Evolutionary conservation across 2,113 vertebrate genomes (phyloP), one percentile per base, ranked within the genome.

Genomic region (Bolborhynchus lineola): DNA sequence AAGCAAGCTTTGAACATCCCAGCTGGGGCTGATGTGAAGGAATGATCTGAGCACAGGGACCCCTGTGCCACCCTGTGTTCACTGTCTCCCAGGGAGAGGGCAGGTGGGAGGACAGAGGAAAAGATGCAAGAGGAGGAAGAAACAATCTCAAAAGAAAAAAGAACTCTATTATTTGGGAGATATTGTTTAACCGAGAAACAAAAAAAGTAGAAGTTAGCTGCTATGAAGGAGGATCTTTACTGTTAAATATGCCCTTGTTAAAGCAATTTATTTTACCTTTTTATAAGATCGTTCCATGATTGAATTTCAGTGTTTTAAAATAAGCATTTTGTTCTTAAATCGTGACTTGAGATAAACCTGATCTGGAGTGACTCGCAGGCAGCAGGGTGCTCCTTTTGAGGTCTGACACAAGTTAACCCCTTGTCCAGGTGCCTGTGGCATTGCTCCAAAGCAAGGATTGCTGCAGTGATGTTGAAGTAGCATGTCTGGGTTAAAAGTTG

Each of bases 381-480:
- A 92, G 47, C 14, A 52, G 31, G 15, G 46, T 8, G 37, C n/a
- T 60, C 10, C 33, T 69, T 59, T 76, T 28, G 41, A 82, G 7
- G 21, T 49, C 63, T 72, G 57, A 26, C 29, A 25, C 13, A 41
- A 37, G 13, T 17, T 70, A 77, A 83, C 13, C 16, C 49, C 52
- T 15, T 0, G 0, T 55, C 29, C 39, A 59, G 29, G 13, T 59
- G 46, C 25, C 44, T 67, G n/a, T 5, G 4, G 31, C 47, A 35
- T 63, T 68, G n/a, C 65, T 50, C 42, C 44, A 65, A 84, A 67
- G 35, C 17, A 63, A 72, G 33, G 4, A 4, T 19, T 85, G 25
- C 15, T 86, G 12, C 33, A 41, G 23, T 71, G 44, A 11, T 8
- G 3, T 9, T 69, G 78, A 52, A 79, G 26, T 47, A 47, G 11